Percentiles rank a stretch among this genome's conserved stretches.
phyloP scores from a whole-genome alignment of 2,113 vertebrate genomes.

The Malurus melanocephalus region DNA sequence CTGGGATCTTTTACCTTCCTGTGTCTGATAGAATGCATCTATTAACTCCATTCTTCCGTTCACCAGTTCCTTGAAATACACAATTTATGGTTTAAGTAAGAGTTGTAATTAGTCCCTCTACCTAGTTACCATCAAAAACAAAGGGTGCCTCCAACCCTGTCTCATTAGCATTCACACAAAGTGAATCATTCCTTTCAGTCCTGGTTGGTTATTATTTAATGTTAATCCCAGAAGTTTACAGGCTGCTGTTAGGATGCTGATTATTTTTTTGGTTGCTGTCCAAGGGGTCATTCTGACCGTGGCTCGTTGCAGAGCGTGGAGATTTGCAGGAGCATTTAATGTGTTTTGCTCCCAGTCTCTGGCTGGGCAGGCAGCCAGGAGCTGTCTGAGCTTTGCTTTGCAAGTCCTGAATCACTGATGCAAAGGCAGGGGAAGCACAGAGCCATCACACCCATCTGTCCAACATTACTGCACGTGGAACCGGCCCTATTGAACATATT shows the following conservation, averaged over 20 bases:
- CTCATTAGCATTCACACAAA: constrained; percentile 4
- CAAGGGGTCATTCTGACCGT: constrained; percentile 33
- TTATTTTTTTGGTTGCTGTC: constrained; percentile 34
- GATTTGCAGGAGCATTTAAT: constrained; percentile 36
- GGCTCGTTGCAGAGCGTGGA: constrained; percentile 4
- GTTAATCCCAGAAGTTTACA: constrained; percentile 16
- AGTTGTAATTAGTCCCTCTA: constrained; percentile 22
- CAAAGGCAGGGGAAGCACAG: constrained; percentile 29
- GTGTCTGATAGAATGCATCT: not conserved
- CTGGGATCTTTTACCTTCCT: constrained; percentile 14
- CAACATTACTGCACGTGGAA: constrained; percentile 33
- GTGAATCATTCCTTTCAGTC: not conserved
- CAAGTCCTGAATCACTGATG: constrained; percentile 40
- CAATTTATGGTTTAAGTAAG: constrained; percentile 18
- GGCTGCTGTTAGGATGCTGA: not conserved
- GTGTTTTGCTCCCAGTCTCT: constrained; percentile 43
- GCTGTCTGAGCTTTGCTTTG: constrained; percentile 49
- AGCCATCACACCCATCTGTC: constrained; percentile 52
- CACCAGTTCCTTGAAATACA: constrained; percentile 18
- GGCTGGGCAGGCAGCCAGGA: constrained; percentile 32
- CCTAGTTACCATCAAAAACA: not conserved
- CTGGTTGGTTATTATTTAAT: not conserved
- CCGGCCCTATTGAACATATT: constrained; percentile 60
- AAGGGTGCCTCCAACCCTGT: not conserved
- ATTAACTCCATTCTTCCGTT: constrained; percentile 11